Conservation (phyloP, 2,113 vertebrate genomes). For the Triplophysa dalaica region DNA sequence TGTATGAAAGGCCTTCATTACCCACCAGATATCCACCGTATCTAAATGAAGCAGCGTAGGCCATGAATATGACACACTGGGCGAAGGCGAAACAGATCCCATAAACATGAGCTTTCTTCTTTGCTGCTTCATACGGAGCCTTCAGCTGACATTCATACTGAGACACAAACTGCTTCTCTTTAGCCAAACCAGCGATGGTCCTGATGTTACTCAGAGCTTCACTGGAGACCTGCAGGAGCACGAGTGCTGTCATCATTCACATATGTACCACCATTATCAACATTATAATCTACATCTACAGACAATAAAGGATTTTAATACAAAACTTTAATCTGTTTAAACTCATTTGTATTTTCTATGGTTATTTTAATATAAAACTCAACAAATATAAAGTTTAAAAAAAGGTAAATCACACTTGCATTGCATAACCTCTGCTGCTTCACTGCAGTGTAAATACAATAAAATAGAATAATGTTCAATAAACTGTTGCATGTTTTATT, state of each 20-base stretch:
- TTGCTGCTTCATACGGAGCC: conserved; percentile 67
- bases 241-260: background rate
- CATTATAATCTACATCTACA: too few species aligned
- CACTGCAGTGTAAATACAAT: too few species aligned
- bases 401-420: too few species aligned
- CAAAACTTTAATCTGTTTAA: too few species aligned
- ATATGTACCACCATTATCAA: background rate
- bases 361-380: too few species aligned
- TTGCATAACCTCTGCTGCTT: too few species aligned
- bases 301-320: too few species aligned
- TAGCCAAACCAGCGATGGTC: conserved; percentile 76
- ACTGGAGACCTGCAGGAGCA: conserved; percentile 70
- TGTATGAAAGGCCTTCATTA: conserved; percentile 67
- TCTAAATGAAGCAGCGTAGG: conserved; percentile 75
- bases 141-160: conserved; percentile 69
- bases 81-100: conserved; percentile 75
- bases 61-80: conserved; percentile 74
- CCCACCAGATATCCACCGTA: conserved; percentile 76
- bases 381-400: too few species aligned
- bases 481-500: too few species aligned
- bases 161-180: conserved; percentile 72
- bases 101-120: conserved; percentile 71
- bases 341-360: too few species aligned
- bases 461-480: too few species aligned
- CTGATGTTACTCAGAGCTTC: conserved; percentile 77